Evolutionary conservation across 2,113 vertebrate species (phyloP).

Genomic region (Hippocampus comes): DNA sequence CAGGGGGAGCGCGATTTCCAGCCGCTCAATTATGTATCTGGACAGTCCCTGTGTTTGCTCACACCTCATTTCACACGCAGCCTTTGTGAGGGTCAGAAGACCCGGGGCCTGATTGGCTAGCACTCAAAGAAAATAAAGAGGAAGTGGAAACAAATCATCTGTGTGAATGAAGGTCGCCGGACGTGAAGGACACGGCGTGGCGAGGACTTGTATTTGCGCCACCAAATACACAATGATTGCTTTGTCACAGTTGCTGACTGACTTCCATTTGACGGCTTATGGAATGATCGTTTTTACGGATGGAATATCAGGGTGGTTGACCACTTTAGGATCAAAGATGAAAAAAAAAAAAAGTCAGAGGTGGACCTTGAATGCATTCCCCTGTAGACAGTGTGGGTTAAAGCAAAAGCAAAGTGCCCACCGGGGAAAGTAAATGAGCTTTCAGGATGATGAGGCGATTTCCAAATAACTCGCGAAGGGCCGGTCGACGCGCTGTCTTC

Average conservation of each 20-base stretch:
- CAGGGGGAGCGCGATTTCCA: conserved; percentile 59
- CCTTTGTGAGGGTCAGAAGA: conserved; percentile 35
- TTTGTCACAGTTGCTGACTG: conserved; percentile 38
- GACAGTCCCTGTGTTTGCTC: conserved; percentile 56
- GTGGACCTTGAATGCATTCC: conserved; percentile 15
- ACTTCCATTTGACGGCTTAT: conserved; percentile 45
- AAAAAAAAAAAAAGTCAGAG: conserved; percentile 18
- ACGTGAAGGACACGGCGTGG: conserved; percentile 8
- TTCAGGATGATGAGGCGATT: conserved; percentile 58
- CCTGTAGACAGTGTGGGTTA: conserved; percentile 19
- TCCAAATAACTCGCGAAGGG: conserved; percentile 57
- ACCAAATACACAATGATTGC: conserved; percentile 34
- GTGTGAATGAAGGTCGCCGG: conserved; percentile 40
- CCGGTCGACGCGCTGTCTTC: conserved; percentile 19
- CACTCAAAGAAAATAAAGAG: conserved; percentile 43
- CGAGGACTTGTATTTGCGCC: conserved; percentile 23
- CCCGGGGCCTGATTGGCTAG: conserved; percentile 60
- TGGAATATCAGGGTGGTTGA: conserved; percentile 50
- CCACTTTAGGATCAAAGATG: conserved; percentile 2
- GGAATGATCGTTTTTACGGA: conserved; percentile 44
- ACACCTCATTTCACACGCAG: conserved; percentile 62
- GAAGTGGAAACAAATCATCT: conserved; percentile 50
- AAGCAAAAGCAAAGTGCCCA: conserved; percentile 40
- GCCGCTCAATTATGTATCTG: conserved; percentile 69
- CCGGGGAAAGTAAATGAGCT: conserved; percentile 43